Percentiles rank a stretch among this genome's conserved stretches.
Evolutionary conservation across 2,888 invertebrate genomes (phyloP).

Genomic region (Masnerella sp.): DNA sequence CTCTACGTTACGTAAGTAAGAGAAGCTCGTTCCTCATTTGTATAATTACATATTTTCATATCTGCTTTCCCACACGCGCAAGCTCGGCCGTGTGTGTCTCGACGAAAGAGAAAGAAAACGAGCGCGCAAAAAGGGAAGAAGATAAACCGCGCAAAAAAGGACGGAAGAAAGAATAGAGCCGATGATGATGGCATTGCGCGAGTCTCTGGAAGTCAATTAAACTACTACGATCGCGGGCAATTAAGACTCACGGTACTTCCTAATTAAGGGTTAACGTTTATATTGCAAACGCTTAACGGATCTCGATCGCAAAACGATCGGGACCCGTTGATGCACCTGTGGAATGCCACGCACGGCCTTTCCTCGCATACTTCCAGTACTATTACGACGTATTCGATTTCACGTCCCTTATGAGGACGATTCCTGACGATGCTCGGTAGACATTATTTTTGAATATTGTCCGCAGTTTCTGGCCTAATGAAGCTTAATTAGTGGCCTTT

Average conservation of each 20-base stretch:
- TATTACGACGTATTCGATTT: constrained; percentile 45
- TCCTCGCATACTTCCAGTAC: constrained; percentile 35
- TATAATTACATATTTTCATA: constrained; percentile 69
- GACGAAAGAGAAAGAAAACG: constrained; percentile 14
- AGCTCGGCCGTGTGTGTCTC: constrained; percentile 37
- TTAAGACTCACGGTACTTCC: constrained; percentile 59
- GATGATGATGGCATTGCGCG: constrained; percentile 44
- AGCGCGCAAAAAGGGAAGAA: constrained; percentile 5
- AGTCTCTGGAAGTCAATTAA: constrained; percentile 55
- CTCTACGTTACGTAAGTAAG: constrained; percentile 61
- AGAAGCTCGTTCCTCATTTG: constrained; percentile 63
- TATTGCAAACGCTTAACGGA: constrained; percentile 54
- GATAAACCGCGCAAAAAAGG: constrained; percentile 43
- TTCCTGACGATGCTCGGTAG: constrained; percentile 15
- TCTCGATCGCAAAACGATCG: constrained; percentile 53
- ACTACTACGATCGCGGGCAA: constrained; percentile 54
- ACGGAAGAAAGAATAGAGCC: constrained; percentile 39
- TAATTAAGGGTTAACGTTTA: constrained; percentile 59
- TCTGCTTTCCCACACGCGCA: constrained; percentile 65
- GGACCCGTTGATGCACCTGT: constrained; percentile 50
- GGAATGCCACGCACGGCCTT: constrained; percentile 52
- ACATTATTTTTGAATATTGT: constrained; percentile 42
- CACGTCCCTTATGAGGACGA: constrained; percentile 34
- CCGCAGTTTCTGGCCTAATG: constrained; percentile 22
- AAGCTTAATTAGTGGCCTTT: constrained; percentile 33